A percentile compares a stretch with the other conserved stretches of the same genome.
Evolutionary conservation across 1,140 invertebrate species (phyloP).

Genomic region (Ips nitidus): DNA sequence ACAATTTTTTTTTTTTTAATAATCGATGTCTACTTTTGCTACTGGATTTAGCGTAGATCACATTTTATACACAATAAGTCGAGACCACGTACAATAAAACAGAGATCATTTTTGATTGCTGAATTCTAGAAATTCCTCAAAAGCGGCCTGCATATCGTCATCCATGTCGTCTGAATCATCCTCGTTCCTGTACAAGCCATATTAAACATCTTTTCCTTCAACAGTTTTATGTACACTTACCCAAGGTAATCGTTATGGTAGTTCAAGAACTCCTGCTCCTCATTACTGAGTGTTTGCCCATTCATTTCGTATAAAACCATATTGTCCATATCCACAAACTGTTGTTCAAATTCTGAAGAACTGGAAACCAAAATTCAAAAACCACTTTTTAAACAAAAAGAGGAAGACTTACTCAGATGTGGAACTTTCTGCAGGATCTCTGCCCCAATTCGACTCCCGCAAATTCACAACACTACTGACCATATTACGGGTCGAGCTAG

Average conservation of each 20-base stretch:
- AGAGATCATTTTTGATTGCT: too few species aligned
- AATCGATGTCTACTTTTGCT: too few species aligned
- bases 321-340: conserved; percentile 37
- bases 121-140: conserved; percentile 55
- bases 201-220: conserved; percentile 51
- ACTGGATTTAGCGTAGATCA: too few species aligned
- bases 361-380: conserved; percentile 11
- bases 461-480: conserved; percentile 45
- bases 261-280: conserved; percentile 55
- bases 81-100: too few species aligned
- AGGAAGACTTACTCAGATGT: conserved; percentile 27
- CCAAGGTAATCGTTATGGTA: conserved; percentile 38
- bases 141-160: conserved; percentile 57
- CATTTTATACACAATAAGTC: too few species aligned
- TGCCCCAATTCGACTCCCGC: conserved; percentile 44
- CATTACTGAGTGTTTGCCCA: conserved; percentile 55
- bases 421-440: conserved; percentile 9
- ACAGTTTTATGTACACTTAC: background rate
- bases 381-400: background rate
- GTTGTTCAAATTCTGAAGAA: conserved; percentile 29
- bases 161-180: conserved; percentile 58
- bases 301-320: conserved; percentile 56
- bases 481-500: conserved; percentile 37
- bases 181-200: conserved; percentile 55
- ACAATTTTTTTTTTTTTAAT: too few species aligned